Percentiles rank a stretch among this genome's conserved stretches.
Conservation (phyloP, 2,113 vertebrate genomes). For the Equus quagga region DNA sequence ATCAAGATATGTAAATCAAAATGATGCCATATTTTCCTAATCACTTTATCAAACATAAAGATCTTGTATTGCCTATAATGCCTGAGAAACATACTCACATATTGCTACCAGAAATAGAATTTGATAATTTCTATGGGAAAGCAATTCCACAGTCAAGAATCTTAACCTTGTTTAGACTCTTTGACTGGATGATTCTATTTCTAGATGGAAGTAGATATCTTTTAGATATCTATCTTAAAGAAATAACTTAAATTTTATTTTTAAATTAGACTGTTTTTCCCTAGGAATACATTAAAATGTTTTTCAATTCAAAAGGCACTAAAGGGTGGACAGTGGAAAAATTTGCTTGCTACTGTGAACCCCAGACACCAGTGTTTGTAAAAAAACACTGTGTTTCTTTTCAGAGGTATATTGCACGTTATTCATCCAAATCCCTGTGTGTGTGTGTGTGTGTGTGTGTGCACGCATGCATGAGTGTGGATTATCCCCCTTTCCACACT, state of each 20-base stretch:
- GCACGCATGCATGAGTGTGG: neutral
- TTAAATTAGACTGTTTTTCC: neutral
- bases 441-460: neutral
- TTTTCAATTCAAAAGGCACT: neutral
- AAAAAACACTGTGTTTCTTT: neutral
- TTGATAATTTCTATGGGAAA: neutral
- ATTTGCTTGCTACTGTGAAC: neutral
- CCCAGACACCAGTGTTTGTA: neutral
- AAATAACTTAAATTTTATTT: neutral
- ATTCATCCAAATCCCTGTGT: neutral
- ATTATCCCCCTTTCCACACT: neutral
- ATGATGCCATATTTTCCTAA: neutral
- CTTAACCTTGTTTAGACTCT: neutral
- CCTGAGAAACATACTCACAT: neutral
- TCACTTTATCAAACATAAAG: neutral
- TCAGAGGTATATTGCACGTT: neutral
- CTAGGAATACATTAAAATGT: neutral
- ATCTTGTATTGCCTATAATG: neutral
- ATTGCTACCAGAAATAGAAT: neutral
- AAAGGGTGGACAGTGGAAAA: neutral
- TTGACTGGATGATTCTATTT: neutral
- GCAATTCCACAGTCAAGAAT: neutral
- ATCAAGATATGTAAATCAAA: neutral
- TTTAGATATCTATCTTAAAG: neutral
- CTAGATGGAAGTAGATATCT: neutral